A percentile compares a stretch with the other conserved stretches of the same genome.
Evolutionary conservation across 1,140 invertebrate genomes (phyloP).

Genomic region (Ladona fulva): DNA sequence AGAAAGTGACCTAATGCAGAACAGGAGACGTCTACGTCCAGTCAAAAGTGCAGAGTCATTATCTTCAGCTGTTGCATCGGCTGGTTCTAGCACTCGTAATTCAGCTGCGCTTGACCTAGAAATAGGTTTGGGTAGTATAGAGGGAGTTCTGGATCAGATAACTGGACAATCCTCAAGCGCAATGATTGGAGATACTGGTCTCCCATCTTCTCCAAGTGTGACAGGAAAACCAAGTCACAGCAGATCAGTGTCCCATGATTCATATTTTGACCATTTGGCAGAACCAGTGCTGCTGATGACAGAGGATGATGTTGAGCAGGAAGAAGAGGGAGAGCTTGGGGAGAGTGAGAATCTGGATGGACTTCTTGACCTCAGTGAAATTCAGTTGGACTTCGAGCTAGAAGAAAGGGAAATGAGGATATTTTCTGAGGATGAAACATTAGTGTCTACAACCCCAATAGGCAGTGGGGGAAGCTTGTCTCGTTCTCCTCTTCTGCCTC

Average conservation of each 20-base stretch:
- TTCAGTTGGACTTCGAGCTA: slow-evolving; percentile 70
- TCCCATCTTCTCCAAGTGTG: slow-evolving; percentile 19
- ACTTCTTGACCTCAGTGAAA: slow-evolving; percentile 62
- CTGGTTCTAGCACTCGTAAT: slow-evolving; percentile 25
- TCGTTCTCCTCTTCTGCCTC: slow-evolving; percentile 5
- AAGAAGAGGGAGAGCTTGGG: slow-evolving; percentile 21
- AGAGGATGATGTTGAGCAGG: slow-evolving; percentile 21
- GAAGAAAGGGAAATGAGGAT: slow-evolving; percentile 78
- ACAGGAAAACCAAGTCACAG: slow-evolving; percentile 26
- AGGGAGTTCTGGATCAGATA: background rate
- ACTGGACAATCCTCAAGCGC: background rate
- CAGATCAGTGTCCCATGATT: slow-evolving; percentile 81
- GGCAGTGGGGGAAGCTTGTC: slow-evolving; percentile 8
- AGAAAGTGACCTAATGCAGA: slow-evolving; percentile 34
- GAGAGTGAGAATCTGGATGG: slow-evolving; percentile 17
- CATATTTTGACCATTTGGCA: slow-evolving; percentile 70
- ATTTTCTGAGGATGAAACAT: slow-evolving; percentile 72
- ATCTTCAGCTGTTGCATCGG: slow-evolving; percentile 32
- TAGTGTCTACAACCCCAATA: slow-evolving; percentile 33
- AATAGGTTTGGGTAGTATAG: slow-evolving; percentile 10
- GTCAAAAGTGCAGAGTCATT: slow-evolving; percentile 63
- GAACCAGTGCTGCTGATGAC: slow-evolving; percentile 33
- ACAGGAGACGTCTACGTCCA: slow-evolving; percentile 46
- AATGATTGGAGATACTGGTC: slow-evolving; percentile 21
- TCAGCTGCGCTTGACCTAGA: slow-evolving; percentile 24